phyloP scores from a whole-genome alignment of 1,140 invertebrate genomes.

The Caenorhabditis tropicalis region DNA sequence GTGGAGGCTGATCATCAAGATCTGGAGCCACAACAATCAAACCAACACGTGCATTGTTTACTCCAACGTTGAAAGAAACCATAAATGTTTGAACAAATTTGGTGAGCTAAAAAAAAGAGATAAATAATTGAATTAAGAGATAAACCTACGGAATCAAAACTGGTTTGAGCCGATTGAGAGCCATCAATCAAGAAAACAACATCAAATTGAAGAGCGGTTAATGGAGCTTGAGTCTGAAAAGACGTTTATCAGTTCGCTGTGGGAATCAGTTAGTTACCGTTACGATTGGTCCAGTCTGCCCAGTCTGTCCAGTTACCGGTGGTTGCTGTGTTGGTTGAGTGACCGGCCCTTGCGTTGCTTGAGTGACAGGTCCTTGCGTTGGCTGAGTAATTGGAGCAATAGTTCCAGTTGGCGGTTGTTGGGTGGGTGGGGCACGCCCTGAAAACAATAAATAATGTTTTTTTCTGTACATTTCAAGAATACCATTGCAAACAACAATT shows the following conservation, averaged over 20 bases:
- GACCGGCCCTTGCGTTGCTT: neutral
- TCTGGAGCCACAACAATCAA: conserved; percentile 3
- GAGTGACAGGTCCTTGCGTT: neutral
- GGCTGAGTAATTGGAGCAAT: neutral
- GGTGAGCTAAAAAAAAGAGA: conserved; percentile 38
- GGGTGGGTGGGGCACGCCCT: neutral
- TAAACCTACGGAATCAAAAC: conserved; percentile 36
- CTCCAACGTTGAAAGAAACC: conserved; percentile 39
- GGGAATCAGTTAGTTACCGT: neutral
- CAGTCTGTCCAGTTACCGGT: neutral
- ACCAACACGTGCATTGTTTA: neutral
- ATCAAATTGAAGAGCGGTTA: neutral
- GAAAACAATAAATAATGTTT: neutral
- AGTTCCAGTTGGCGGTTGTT: neutral
- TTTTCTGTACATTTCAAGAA: neutral
- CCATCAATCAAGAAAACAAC: conserved; percentile 50
- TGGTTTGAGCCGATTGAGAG: neutral
- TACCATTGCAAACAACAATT: conserved; percentile 37
- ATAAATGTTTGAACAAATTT: conserved; percentile 48
- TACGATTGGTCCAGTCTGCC: neutral
- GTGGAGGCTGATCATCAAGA: neutral
- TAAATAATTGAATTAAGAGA: neutral
- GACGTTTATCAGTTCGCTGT: neutral
- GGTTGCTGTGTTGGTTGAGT: too few relatives aligned
- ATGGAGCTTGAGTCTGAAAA: neutral